Evolutionary conservation across 2,888 invertebrate genomes (phyloP), one percentile per base, ranked within the genome.

Genomic region (Itoplectis maculator): DNA sequence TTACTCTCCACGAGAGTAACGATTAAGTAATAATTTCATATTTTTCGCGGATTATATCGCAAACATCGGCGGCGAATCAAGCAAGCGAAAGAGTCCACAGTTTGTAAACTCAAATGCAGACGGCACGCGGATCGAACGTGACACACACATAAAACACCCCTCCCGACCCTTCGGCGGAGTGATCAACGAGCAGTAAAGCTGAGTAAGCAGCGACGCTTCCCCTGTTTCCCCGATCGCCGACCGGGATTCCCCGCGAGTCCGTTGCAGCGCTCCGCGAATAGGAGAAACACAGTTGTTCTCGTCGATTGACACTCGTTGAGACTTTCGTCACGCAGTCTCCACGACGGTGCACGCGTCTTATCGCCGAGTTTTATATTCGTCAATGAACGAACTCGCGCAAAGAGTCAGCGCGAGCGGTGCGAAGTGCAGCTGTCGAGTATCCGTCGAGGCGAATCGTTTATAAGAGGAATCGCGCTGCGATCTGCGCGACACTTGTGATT

Each of bases 201-300:
- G n/a, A n/a, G n/a, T n/a, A n/a, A n/a, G n/a, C n/a, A n/a, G n/a
- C n/a, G n/a, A n/a, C n/a, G 3, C n/a, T 40, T 20, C 20, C 69
- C 68, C 51, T 29, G 2, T 3, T 29, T 29, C 29, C 29, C 29
- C 20, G 37, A 51, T 37, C 69, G 51, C 13, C 40, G 69, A 69
- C 68, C 20, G 68, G 20, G 68, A 69, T 69, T 69, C 35, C 40
- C 51, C n/a, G n/a, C 51, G 68, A 69, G 18, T 69, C 18, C 51
- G 29, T 69, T 51, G 20, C 18, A 37, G 6, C 49, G 18, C 18
- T 68, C 37, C 37, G 49, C 66, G 15, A 47, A 35, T 35, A 51
- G 37, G 18, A 49, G 20, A 54, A 18, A 69, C 29, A 66, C 15
- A 47, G 37, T 37, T 20, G 20, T 54, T 9, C 20, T 7, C n/a